Conservation (phyloP, 1,140 invertebrate genomes). For the Bombus ignitus region DNA sequence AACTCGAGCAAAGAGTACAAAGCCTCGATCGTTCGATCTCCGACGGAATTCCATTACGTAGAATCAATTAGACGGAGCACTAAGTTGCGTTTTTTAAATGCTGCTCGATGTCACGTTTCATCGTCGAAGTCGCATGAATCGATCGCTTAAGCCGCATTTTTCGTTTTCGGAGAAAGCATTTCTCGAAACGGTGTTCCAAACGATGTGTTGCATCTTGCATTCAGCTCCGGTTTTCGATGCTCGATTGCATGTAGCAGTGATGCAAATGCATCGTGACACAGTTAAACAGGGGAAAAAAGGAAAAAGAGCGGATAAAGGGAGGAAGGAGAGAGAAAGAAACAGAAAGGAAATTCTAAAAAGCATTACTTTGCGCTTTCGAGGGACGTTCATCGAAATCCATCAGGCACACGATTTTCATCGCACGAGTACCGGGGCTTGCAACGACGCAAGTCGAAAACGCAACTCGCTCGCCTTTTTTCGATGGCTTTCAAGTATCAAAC, state of each 20-base stretch:
- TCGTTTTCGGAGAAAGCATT: not conserved
- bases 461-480: not conserved
- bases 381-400: constrained; percentile 36
- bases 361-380: constrained; percentile 37
- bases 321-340: no score
- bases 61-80: not conserved
- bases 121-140: not conserved
- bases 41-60: not conserved
- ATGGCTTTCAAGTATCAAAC: constrained; percentile 29
- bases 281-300: not conserved
- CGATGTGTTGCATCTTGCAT: not conserved
- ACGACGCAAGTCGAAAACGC: constrained; percentile 11
- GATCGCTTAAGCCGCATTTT: not conserved
- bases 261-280: constrained; percentile 27
- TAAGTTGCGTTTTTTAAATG: not conserved
- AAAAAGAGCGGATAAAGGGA: not conserved
- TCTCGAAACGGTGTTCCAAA: not conserved
- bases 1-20: not conserved
- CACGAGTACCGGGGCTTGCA: not conserved
- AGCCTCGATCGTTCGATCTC: not conserved
- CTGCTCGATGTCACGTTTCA: not conserved
- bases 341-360: constrained; percentile 21
- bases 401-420: constrained; percentile 19
- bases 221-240: not conserved
- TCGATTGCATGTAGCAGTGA: not conserved